Percentiles rank a stretch among this genome's conserved stretches.
Conservation (phyloP, 2,113 vertebrate genomes). For the Barnardius zonarius region DNA sequence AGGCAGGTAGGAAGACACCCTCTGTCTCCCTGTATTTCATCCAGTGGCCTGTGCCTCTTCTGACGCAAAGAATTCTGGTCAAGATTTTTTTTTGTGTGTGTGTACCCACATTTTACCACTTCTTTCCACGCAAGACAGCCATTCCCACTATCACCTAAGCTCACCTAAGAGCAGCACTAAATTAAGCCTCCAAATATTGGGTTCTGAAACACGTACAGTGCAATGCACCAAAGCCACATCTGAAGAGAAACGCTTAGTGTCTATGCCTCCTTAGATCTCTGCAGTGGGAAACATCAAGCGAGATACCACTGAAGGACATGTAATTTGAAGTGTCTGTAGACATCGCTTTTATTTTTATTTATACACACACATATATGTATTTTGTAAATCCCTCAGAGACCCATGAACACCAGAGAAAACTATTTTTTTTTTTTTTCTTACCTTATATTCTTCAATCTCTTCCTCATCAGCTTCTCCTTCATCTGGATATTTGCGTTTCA, state of each 20-base stretch:
- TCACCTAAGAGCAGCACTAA: neutral
- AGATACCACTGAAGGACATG: neutral
- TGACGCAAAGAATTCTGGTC: neutral
- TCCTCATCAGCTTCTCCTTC: slow-evolving; percentile 93
- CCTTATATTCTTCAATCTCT: slow-evolving; percentile 91
- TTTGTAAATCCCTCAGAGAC: neutral
- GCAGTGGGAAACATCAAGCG: neutral
- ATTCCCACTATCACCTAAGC: neutral
- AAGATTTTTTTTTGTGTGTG: no score
- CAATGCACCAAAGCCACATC: accelerated
- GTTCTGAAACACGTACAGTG: neutral
- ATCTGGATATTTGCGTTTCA: slow-evolving; percentile 84
- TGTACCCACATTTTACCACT: neutral
- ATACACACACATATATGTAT: accelerated
- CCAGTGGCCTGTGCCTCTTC: neutral
- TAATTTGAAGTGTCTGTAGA: neutral
- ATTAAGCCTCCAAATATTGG: neutral
- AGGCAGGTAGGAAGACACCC: neutral
- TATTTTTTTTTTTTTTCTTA: slow-evolving; percentile 22
- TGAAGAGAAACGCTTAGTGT: accelerated
- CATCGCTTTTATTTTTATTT: neutral
- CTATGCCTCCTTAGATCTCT: neutral
- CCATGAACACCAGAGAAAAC: neutral
- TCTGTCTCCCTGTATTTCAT: neutral
- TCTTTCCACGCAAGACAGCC: neutral